Base-by-base conservation (phyloP, 2,888 invertebrate species). In the Slavum lentiscoides region DNA sequence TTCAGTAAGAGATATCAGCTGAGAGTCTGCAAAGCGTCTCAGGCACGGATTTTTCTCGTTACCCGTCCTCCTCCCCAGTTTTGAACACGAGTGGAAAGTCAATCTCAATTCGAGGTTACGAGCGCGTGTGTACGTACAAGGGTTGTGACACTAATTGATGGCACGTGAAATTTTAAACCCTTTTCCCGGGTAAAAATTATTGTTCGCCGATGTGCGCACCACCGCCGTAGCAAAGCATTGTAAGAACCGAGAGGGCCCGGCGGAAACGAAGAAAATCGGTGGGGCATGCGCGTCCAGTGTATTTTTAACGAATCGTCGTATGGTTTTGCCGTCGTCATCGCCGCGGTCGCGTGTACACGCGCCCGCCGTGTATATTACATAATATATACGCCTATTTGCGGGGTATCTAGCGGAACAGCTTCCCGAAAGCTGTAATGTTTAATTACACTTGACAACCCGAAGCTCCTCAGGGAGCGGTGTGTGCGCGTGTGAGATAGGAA, bases 391-490 rank as follows among this genome's bases (percentile, higher is more conserved):
- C n/a, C 7, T 64, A n/a, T 8, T 64, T 30, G 30, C 4, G 30
- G 30, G 30, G 30, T 30, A 30, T 30, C 2, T 30, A 30, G 4
- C 23, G 43, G 61, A 21, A 53, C 69, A 37, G 69, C 39, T 53
- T 62, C 49, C 69, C 53, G 17, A 62, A 55, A 62, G 70, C 77
- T 15, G 77, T 39, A 64, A 77, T 62, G 77, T 77, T 77, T 77
- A 77, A 77, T 77, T 77, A 77, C 61, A 70, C 70, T 77, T 62
- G 39, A 70, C 77, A 55, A 64, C 49, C 69, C 30, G 30, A 43
- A 58, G 59, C 68, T 59, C n/a, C 21, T 49, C 17, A 30, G 59
- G 53, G 43, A 23, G 49, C 49, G 13, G 49, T 9, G 49, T 3
- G 13, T 13, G 11, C 1, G 3, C 11, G 13, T 9, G 15, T 3